These are phyloP conservation scores for Chymomyza amoena DNA, from an alignment of 2,888 invertebrate species.

Conservation along the genomic window DNA sequence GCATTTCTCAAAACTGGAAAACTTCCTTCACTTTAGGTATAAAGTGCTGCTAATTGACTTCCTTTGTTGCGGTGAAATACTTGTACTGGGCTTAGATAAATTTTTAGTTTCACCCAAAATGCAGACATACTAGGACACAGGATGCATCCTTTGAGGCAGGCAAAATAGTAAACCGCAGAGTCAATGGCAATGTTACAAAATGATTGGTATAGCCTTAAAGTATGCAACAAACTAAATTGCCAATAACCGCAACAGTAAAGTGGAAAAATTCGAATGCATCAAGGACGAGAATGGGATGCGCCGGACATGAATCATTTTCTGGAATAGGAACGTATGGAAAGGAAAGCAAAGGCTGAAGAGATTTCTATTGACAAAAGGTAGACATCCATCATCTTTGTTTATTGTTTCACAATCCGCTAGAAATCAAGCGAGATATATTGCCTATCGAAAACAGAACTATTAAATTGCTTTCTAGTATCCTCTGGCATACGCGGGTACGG, in stretches of 20 bases:
- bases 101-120: constrained; percentile 32
- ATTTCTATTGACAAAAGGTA: too few relatives aligned
- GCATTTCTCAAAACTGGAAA: constrained; percentile 2
- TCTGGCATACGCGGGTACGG: too few relatives aligned
- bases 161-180: constrained; percentile 10
- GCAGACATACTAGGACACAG: neutral
- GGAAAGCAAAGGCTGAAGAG: too few relatives aligned
- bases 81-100: constrained; percentile 24
- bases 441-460: too few relatives aligned
- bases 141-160: neutral
- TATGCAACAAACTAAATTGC: constrained; percentile 46
- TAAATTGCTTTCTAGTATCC: too few relatives aligned
- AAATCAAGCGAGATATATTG: too few relatives aligned
- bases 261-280: constrained; percentile 8
- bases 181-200: constrained; percentile 15
- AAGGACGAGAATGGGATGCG: too few relatives aligned
- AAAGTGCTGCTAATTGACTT: constrained; percentile 39
- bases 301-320: too few relatives aligned
- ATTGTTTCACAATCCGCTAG: too few relatives aligned
- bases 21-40: neutral
- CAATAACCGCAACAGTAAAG: constrained; percentile 46
- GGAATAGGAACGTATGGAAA: too few relatives aligned
- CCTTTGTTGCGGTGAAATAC: constrained; percentile 36
- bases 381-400: too few relatives aligned
- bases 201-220: constrained; percentile 9